phyloP scores from a whole-genome alignment of 2,888 invertebrate genomes.

The Eucera pruinosa region DNA sequence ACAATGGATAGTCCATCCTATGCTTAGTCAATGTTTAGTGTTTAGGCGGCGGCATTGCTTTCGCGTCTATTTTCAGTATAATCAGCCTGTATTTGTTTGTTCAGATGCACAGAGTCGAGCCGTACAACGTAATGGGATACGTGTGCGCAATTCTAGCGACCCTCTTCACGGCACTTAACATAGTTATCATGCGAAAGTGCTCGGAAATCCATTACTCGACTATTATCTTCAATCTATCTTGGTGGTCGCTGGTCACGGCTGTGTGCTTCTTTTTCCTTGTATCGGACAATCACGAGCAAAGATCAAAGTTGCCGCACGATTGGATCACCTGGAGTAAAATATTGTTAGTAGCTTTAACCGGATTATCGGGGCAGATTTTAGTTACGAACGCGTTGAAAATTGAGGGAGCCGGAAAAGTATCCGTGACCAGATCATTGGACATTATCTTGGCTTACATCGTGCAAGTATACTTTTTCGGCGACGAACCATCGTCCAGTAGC shows the following conservation, averaged over 20 bases:
- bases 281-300: slow-evolving; percentile 71
- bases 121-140: slow-evolving; percentile 83
- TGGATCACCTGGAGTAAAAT: slow-evolving; percentile 79
- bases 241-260: slow-evolving; percentile 82
- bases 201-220: slow-evolving; percentile 84
- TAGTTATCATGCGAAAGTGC: slow-evolving; percentile 85
- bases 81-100: slow-evolving; percentile 18
- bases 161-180: slow-evolving; percentile 84
- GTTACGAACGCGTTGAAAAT: slow-evolving; percentile 84
- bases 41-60: too few species aligned
- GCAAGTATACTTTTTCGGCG: slow-evolving; percentile 84
- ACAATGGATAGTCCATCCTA: too few species aligned
- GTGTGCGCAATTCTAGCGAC: slow-evolving; percentile 83
- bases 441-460: slow-evolving; percentile 84
- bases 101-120: slow-evolving; percentile 74
- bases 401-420: slow-evolving; percentile 85
- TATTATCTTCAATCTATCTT: slow-evolving; percentile 83
- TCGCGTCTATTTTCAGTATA: too few species aligned
- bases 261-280: slow-evolving; percentile 76
- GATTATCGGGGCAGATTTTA: slow-evolving; percentile 83
- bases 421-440: slow-evolving; percentile 84
- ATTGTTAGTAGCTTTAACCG: slow-evolving; percentile 79
- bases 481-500: slow-evolving; percentile 82
- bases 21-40: too few species aligned
- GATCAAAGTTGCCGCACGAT: slow-evolving; percentile 73